Percentiles rank a stretch among this genome's conserved stretches.
Evolutionary conservation across 2,797 vertebrate species (phyloP).

Genomic region (Lacerta bilineata): DNA sequence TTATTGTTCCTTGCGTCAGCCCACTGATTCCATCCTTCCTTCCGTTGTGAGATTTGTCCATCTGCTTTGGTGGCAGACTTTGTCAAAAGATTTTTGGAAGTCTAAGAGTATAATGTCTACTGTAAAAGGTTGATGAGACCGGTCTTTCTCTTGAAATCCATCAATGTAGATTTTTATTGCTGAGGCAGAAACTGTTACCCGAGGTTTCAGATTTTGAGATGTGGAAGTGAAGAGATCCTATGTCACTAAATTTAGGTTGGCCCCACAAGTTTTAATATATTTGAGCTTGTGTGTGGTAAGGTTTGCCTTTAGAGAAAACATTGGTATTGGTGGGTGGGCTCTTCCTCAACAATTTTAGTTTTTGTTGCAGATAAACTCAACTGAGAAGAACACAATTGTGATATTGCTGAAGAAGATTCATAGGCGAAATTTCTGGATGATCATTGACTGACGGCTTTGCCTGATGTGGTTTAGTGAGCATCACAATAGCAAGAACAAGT

Average conservation of each 20-base stretch:
- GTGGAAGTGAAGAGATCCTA: not conserved
- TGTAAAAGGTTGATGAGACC: not conserved
- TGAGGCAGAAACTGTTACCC: not conserved
- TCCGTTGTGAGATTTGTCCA: not conserved
- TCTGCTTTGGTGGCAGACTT: not conserved
- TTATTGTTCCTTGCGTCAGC: not conserved
- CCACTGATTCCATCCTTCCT: not conserved
- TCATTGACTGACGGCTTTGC: not conserved
- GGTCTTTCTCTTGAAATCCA: not conserved
- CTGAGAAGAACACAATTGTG: not conserved
- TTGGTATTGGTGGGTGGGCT: not conserved
- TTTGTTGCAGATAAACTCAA: slow-evolving; percentile 29
- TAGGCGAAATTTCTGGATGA: not conserved
- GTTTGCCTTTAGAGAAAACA: not conserved
- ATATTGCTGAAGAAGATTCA: slow-evolving; percentile 29
- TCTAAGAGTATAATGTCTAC: not conserved
- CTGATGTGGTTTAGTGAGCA: not conserved
- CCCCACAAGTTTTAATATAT: not conserved
- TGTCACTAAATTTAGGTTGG: not conserved
- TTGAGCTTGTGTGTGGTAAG: not conserved
- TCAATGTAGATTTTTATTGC: not conserved
- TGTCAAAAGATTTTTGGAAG: not conserved
- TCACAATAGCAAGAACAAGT: rapidly evolving
- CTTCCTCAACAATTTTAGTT: not conserved
- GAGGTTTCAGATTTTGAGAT: slow-evolving; percentile 1